Evolutionary conservation across 1,140 invertebrate species (phyloP), one percentile per base, ranked within the genome.

Genomic region (Pachyrhynchus sulphureomaculatus): DNA sequence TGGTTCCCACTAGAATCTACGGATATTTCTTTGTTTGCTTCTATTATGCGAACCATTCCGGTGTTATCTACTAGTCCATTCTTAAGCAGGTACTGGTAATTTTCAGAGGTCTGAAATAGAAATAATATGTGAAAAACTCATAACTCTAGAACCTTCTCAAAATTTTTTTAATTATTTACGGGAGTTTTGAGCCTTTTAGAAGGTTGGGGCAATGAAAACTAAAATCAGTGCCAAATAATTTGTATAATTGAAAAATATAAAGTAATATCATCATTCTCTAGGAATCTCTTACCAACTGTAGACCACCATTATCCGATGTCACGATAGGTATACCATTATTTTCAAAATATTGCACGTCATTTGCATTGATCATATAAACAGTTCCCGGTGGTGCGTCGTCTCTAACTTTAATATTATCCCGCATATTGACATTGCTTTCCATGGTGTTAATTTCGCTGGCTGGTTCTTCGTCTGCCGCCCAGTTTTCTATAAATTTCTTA

Each of bases 401-500:
- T 8, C 64, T 29, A 15, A 48, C 29, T 47, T 66, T 66, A 6
- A 58, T 33, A 49, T 42, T 62, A 6, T 71, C 67, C 44, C 65
- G 61, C 44, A 60, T 52, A 29, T 48, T 44, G 5, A 26, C 18
- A n/a, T 23, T 41, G 9, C n/a, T 32, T 26, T 53, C 57, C 34
- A 59, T 55, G 4, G 44, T 29, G 20, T 55, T 64, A 13, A 20
- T 39, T 18, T 32, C 29, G 8, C 21, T 18, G 0, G 26, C 15
- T 12, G 63, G 13, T 4, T 61, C 59, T 20, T 75, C 72, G 17
- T 72, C 72, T 18, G 68, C 68, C 1, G 63, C 71, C 71, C 70
- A 75, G n/a, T 65, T 72, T 39, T 75, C 73, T 12, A 75, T 61
- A 44, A 67, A 75, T 32, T 73, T 71, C 34, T 72, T 68, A 1